These are phyloP conservation scores for Scomber colias DNA, from an alignment of 2,113 vertebrate species.

Conservation along the genomic window DNA sequence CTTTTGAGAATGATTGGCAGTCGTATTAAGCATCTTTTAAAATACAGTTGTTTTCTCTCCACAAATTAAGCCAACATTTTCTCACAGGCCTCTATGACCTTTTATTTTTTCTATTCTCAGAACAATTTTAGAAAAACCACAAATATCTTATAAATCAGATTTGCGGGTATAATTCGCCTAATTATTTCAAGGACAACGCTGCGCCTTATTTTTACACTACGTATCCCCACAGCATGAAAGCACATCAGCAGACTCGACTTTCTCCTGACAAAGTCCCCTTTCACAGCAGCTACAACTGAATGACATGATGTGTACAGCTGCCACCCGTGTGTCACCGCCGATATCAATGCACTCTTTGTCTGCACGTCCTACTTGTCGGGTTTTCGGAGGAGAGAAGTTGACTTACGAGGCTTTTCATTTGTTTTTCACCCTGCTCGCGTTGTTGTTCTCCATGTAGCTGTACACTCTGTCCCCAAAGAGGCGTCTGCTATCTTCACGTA, in stretches of 20 bases:
- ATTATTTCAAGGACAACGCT: constrained; percentile 29
- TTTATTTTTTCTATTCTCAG: not conserved
- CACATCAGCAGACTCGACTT: constrained; percentile 34
- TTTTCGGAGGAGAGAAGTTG: constrained; percentile 53
- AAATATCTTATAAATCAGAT: not conserved
- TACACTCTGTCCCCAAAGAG: constrained; percentile 29
- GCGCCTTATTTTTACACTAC: constrained; percentile 25
- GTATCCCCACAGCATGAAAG: constrained; percentile 27
- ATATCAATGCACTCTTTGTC: constrained; percentile 72
- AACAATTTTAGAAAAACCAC: not conserved
- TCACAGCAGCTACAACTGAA: constrained; percentile 55
- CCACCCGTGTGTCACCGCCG: constrained; percentile 65
- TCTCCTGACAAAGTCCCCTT: constrained; percentile 63
- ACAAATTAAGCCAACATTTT: too few species aligned
- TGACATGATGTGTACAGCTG: constrained; percentile 75
- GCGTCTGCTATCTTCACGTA: constrained; percentile 28
- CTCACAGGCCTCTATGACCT: too few species aligned
- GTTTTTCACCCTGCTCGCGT: constrained; percentile 43
- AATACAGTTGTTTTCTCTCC: too few species aligned
- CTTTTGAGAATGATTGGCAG: too few species aligned
- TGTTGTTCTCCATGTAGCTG: constrained; percentile 40
- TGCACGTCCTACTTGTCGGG: constrained; percentile 54
- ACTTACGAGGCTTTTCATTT: constrained; percentile 61
- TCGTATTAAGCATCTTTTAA: too few species aligned
- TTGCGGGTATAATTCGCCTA: constrained; percentile 12